A percentile compares a stretch with the other conserved stretches of the same genome.
phyloP scores from a whole-genome alignment of 2,113 vertebrate species.

The Thunnus maccoyii region DNA sequence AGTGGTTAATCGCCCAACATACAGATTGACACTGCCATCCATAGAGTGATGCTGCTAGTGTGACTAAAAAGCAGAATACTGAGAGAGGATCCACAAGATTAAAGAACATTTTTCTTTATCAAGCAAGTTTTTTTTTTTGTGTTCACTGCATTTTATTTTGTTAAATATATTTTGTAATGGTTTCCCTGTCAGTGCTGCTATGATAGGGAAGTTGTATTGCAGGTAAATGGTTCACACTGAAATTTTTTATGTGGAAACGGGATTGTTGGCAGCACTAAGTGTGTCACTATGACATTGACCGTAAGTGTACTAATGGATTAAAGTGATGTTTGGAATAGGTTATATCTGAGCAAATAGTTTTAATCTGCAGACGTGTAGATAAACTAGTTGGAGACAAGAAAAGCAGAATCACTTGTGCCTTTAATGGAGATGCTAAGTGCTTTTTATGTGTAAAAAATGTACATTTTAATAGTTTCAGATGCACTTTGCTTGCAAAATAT shows the following conservation, averaged over 20 bases:
- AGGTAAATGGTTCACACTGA: neutral
- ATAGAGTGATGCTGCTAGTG: neutral
- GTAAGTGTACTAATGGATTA: slow-evolving; percentile 36
- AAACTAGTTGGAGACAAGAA: neutral
- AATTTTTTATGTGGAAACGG: neutral
- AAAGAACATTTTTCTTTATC: neutral
- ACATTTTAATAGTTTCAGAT: slow-evolving; percentile 15
- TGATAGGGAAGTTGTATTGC: neutral
- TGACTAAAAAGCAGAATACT: neutral
- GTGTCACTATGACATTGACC: slow-evolving; percentile 30
- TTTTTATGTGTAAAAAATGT: slow-evolving; percentile 31
- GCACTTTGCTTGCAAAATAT: slow-evolving; percentile 26
- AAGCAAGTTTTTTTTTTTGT: neutral
- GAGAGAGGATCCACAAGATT: neutral
- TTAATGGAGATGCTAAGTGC: slow-evolving; percentile 37
- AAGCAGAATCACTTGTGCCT: slow-evolving; percentile 23
- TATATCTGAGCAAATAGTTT: slow-evolving; percentile 1
- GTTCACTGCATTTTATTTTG: neutral
- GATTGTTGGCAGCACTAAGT: neutral
- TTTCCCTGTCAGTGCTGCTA: neutral
- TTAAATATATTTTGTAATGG: neutral
- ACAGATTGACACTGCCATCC: neutral
- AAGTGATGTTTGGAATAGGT: slow-evolving; percentile 28
- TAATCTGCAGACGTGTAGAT: slow-evolving; percentile 4
- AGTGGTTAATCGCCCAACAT: neutral